phyloP scores from a whole-genome alignment of 2,113 vertebrate species.

The Mus spicilegus region DNA sequence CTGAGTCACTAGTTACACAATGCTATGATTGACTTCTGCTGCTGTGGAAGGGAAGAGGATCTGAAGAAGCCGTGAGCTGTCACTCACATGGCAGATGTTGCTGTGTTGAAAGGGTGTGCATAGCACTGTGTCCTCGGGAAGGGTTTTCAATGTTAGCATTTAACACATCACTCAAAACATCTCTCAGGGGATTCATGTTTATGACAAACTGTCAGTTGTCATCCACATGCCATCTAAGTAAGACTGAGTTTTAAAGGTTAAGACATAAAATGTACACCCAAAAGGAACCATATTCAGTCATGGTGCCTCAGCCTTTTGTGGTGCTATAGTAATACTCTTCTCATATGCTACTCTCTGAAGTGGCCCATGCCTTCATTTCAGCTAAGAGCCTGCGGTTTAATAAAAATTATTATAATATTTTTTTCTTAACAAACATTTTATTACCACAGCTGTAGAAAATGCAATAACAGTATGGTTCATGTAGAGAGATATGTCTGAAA shows the following conservation, averaged over 20 bases:
- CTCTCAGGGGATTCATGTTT: constrained; percentile 34
- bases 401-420: constrained; percentile 53
- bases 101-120: constrained; percentile 36
- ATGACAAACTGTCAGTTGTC: constrained; percentile 20
- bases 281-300: background rate
- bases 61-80: background rate
- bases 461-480: background rate
- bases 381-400: constrained; percentile 42
- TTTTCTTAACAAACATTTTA: constrained; percentile 64
- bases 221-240: background rate
- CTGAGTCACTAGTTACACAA: background rate
- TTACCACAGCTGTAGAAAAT: constrained; percentile 47
- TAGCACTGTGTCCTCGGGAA: constrained; percentile 35
- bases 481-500: constrained; percentile 39
- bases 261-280: background rate
- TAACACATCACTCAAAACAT: constrained; percentile 32
- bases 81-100: background rate
- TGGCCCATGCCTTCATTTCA: constrained; percentile 12
- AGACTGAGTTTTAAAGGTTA: constrained; percentile 10
- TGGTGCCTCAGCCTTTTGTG: background rate
- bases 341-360: constrained; percentile 1
- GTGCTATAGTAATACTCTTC: background rate
- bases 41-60: constrained; percentile 52
- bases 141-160: constrained; percentile 58
- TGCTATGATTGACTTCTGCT: constrained; percentile 62